Base-by-base conservation (phyloP, 2,888 invertebrate species). In the Diarsia brunnea region DNA sequence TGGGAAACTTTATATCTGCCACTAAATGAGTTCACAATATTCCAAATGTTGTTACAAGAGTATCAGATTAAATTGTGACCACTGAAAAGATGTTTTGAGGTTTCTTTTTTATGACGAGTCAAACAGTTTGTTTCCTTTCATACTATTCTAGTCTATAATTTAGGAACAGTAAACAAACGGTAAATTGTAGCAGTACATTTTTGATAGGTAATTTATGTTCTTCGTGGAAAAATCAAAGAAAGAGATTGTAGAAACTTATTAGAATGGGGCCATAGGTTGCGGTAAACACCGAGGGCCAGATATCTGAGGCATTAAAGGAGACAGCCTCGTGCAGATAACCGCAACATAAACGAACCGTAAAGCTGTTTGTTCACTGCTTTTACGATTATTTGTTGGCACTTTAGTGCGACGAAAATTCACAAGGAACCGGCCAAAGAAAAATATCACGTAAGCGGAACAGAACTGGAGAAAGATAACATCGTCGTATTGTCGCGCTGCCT, bases 341-440 rank as follows among this genome's bases (percentile, higher is more conserved):
- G 82, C 89, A 90, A 89, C 82, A 91, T 91, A 93, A 93, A 93
- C 89, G 90, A 89, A 91, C 91, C 92, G 91, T 93, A 90, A 93
- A 92, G 90, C 90, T 88, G 91, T 92, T 92, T 92, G 90, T 90
- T 90, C 89, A 88, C 88, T 86, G 88, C 85, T 88, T 93, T 93
- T 91, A 91, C 88, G 92, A 91, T 90, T 90, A 91, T 91, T 89
- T 88, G 88, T 90, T 90, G 87, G 88, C 88, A 88, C 87, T 88
- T 89, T 87, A 78, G 81, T 82, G 73, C 75, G 79, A 88, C 85
- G 82, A 86, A 89, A 88, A 82, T 80, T 79, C 82, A 64, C 55
- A 72, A 72, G 38, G 77, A 69, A 81, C 60, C 72, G 70, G 73
- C 58, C 68, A 68, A 79, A 83, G 82, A 80, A 84, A 84, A 85